Evolutionary conservation across 1,140 invertebrate species (phyloP), one percentile per base, ranked within the genome.

Genomic region (Brachionus asplanchnoidis): DNA sequence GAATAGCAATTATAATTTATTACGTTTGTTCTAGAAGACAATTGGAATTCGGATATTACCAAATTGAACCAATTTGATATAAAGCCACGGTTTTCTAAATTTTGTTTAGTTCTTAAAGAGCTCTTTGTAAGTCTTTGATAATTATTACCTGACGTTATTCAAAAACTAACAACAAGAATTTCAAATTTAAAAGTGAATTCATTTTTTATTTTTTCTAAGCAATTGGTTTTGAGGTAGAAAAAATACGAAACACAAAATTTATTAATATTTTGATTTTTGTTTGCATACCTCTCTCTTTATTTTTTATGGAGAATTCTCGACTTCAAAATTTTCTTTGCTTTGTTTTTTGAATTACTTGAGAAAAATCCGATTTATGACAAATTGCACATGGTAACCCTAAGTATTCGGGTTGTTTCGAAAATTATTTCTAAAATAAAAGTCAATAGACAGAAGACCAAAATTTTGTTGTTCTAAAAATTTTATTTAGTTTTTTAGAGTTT

Each of bases 261-360:
- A 32, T 32, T 32, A 68, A 68, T 68, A 32, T 40, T 68, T 68
- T 68, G 66, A 68, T 68, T 60, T 8, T 60, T 68, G 66, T 68
- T 68, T 68, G 66, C 66, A 68, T 68, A 68, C 66, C 32, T 32
- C 26, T 68, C 32, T 68, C 32, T 68, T 28, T 66, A n/a, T 68
- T 68, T 68, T 68, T 14, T 32, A 68, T 68, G 12, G 66, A 68
- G 26, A 68, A 68, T 68, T 68, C 66, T 68, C 23, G 12, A 68
- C 26, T 68, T 68, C 2, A 60, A 60, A 53, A 53, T 20, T 60
- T 60, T 60, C 8, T 20, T 20, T 7, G n/a, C 53, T 60, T 60
- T 60, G 53, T 60, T 60, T 60, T 60, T 20, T 60, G 6, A 20
- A 23, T 60, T 11, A 9, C 17, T 60, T 73, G 40, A 73, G 40